Evolutionary conservation across 2,797 vertebrate species (phyloP), one percentile per base, ranked within the genome.

Genomic region (Acanthurus lineatus): DNA sequence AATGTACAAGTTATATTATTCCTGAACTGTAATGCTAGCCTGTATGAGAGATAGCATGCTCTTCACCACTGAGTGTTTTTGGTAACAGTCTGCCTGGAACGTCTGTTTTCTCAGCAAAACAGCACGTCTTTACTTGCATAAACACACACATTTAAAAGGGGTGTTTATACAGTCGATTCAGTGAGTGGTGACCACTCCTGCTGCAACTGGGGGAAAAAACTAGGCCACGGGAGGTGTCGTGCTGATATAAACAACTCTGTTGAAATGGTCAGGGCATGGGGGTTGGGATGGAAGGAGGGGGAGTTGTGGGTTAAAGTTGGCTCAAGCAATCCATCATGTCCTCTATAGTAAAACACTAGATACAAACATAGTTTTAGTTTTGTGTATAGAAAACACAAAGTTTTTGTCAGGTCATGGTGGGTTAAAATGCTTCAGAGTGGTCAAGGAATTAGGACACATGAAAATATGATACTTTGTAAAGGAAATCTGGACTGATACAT

Each of bases 171-270:
- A 77, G 40, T 76, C 68, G 70, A 78, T 79, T 60, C 69, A 81
- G 56, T 73, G 62, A 81, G 71, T 51, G 61, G 76, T 79, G 68
- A 65, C 65, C 80, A 76, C 73, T 79, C 69, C 68, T 61, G 65
- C 76, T 61, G 48, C 70, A 86, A 84, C 75, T 38, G 76, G 73
- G 56, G 70, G 47, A 9, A 49, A 56, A 86, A 91, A 89, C 57
- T 92, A 89, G 89, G 90, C 81, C 90, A 89, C 54, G 70, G 86
- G 83, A 85, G 79, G 87, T 77, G 77, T 69, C 81, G 4, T 79
- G 84, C 86, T 91, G 86, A 86, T 78, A 90, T 90, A 91, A 92
- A 94, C 88, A 93, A 91, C 77, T 84, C 71, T 56, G 85, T 58
- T 79, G 60, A 82, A 88, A 83, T 65, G 77, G 68, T 64, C 57